These are phyloP conservation scores for Eremophila alpestris DNA, from an alignment of 2,797 vertebrate species.

Conservation along the genomic window DNA sequence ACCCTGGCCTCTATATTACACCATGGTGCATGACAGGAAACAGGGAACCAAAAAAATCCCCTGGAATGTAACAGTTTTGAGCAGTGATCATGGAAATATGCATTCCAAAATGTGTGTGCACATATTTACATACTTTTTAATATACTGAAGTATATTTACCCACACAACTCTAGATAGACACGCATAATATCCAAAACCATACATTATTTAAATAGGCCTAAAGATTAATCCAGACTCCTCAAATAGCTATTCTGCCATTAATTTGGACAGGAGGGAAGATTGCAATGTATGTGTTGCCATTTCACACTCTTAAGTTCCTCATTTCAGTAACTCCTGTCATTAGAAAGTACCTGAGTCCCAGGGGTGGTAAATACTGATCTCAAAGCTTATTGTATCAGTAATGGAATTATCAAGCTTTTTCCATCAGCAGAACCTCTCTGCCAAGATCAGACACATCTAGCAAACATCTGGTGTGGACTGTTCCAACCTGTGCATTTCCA, in stretches of 20 bases:
- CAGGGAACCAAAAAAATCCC: accelerated
- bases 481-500: neutral
- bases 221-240: neutral
- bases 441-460: neutral
- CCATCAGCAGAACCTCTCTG: neutral
- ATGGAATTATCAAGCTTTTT: neutral
- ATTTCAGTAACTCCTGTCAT: neutral
- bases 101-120: neutral
- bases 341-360: neutral
- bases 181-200: neutral
- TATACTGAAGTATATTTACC: neutral
- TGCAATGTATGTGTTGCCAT: neutral
- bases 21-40: neutral
- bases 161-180: neutral
- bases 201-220: neutral
- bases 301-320: too few relatives aligned
- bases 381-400: neutral
- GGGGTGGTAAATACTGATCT: neutral
- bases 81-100: neutral
- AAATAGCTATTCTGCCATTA: neutral
- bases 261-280: neutral
- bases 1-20: neutral
- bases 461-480: neutral
- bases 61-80: neutral
- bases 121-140: neutral